These are phyloP conservation scores for Mystacides longicornis DNA, from an alignment of 2,888 invertebrate species.

Conservation along the genomic window DNA sequence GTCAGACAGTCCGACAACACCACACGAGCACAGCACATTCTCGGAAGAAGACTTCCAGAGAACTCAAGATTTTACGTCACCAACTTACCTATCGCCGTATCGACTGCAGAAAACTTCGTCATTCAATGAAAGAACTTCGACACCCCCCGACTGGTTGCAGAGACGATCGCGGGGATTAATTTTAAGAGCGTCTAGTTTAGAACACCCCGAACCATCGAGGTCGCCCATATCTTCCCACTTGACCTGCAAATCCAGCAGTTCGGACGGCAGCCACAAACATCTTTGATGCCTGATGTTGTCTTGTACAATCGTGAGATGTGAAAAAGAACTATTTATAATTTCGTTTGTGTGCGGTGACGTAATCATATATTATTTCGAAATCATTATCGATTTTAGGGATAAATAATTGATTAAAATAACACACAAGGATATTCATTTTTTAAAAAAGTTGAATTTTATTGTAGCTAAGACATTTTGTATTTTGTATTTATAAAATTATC, in stretches of 20 bases:
- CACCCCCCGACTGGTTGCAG: constrained; percentile 28
- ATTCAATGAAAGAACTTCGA: constrained; percentile 19
- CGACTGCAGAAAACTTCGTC: constrained; percentile 22
- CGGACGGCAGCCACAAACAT: constrained; percentile 39
- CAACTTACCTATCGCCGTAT: constrained; percentile 12
- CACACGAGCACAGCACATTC: constrained; percentile 25
- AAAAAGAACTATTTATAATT: not conserved
- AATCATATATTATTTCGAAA: not conserved
- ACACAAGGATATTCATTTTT: no score
- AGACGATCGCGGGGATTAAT: constrained; percentile 42
- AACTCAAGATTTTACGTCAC: constrained; percentile 6
- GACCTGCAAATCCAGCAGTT: constrained; percentile 42
- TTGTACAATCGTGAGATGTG: constrained; percentile 2
- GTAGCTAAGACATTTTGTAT: no score
- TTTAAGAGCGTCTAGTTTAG: constrained; percentile 44
- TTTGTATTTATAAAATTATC: no score
- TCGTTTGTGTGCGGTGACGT: not conserved
- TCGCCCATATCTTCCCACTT: constrained; percentile 23
- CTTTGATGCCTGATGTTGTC: constrained; percentile 38
- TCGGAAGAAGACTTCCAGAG: constrained; percentile 18
- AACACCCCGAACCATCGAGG: constrained; percentile 33
- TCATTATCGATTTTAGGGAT: not conserved
- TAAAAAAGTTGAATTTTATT: no score
- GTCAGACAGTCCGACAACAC: constrained; percentile 37
- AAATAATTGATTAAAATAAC: no score